Conservation (phyloP, 2,113 vertebrate genomes). For the Aleadryas rufinucha region DNA sequence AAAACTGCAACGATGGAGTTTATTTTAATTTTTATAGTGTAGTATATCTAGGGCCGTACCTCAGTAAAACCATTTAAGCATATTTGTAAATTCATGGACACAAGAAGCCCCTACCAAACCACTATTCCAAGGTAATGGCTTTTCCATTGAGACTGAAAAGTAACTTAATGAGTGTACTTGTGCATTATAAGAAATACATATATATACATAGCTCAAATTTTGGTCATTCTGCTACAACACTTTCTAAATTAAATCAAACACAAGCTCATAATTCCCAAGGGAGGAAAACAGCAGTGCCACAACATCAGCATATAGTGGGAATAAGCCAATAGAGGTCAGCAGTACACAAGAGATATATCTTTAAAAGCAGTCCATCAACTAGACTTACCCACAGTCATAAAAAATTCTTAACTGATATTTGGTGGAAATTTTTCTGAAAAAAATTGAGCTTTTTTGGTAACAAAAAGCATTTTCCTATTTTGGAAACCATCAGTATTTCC, state of each 20-base stretch:
- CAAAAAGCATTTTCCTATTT: neutral
- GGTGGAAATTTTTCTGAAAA: neutral
- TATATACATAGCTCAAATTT: neutral
- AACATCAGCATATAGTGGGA: constrained; percentile 13
- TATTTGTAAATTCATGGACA: neutral
- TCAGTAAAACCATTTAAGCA: neutral
- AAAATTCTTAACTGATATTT: neutral
- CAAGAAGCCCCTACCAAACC: neutral
- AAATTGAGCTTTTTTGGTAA: neutral
- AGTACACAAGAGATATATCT: constrained; percentile 15
- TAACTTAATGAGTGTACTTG: neutral
- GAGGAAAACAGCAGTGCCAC: neutral
- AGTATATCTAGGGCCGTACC: neutral
- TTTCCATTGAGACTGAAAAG: neutral
- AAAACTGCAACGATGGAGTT: neutral
- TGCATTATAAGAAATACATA: neutral
- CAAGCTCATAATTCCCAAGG: neutral
- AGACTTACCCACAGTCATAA: neutral
- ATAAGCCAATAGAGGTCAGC: constrained; percentile 63
- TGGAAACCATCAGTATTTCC: neutral
- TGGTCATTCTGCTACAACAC: neutral
- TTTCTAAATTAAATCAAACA: neutral
- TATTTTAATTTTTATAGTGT: neutral
- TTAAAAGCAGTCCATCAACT: neutral
- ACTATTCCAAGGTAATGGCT: neutral